Percentiles rank a stretch among this genome's conserved stretches.
Evolutionary conservation across 2,888 invertebrate species (phyloP).

Genomic region (Limnephilus lunatus): DNA sequence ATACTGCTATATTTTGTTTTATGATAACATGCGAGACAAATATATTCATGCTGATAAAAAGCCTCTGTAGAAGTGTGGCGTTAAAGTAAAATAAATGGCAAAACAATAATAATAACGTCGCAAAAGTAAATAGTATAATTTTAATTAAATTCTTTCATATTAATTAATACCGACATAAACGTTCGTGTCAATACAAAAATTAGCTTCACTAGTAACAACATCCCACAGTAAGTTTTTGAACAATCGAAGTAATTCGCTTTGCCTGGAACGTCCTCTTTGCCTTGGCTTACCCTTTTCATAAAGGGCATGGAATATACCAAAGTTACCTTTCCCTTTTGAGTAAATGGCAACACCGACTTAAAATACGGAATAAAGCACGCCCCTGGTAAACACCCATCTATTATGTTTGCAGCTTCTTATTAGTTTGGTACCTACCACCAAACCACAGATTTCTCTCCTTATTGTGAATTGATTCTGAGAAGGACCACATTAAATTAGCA

Average conservation of each 20-base stretch:
- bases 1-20: background rate
- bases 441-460: background rate
- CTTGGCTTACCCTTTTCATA: background rate
- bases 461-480: background rate
- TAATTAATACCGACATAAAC: too few relatives aligned
- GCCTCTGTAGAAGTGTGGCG: too few relatives aligned
- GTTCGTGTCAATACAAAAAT: background rate
- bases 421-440: background rate
- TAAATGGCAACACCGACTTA: background rate
- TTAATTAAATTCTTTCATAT: too few relatives aligned
- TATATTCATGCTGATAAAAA: background rate
- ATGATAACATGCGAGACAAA: background rate
- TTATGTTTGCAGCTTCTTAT: background rate
- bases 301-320: background rate
- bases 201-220: background rate
- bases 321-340: background rate
- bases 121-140: background rate
- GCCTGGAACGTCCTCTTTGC: background rate
- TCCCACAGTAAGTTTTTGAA: background rate
- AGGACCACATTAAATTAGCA: slow-evolving; percentile 2
- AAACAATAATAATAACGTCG: too few relatives aligned
- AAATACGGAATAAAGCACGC: background rate
- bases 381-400: background rate
- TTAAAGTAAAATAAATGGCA: too few relatives aligned
- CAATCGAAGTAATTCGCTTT: background rate